These are phyloP conservation scores for Cheilosia scutellata DNA, from an alignment of 2,888 invertebrate species.

Conservation along the genomic window DNA sequence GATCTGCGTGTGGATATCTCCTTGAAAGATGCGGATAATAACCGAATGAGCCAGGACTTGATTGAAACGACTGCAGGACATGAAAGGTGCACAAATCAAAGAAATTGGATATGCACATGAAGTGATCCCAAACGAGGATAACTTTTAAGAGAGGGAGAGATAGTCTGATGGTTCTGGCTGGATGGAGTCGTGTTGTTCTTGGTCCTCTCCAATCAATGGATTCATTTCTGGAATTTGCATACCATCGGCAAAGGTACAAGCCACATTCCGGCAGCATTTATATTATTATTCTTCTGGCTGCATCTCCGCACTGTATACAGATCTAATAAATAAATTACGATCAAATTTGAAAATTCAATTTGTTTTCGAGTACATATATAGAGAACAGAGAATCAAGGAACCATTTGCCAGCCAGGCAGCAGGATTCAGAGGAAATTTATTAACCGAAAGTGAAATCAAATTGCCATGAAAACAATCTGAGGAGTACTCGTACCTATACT, in stretches of 20 bases:
- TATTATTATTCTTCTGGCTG: not conserved
- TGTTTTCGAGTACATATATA: conserved; percentile 57
- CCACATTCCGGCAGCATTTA: conserved; percentile 31
- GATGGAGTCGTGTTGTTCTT: not conserved
- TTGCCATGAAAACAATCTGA: conserved; percentile 25
- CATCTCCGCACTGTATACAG: conserved; percentile 10
- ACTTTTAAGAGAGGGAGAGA: conserved; percentile 21
- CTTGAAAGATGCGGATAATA: conserved; percentile 67
- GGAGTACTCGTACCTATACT: not conserved
- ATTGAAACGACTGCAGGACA: conserved; percentile 77
- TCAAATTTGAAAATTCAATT: conserved; percentile 76
- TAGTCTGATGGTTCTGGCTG: conserved; percentile 7
- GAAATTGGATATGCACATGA: conserved; percentile 77
- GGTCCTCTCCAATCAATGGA: conserved; percentile 64
- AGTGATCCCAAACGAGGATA: conserved; percentile 72
- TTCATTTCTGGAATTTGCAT: conserved; percentile 73
- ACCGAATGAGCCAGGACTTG: conserved; percentile 76
- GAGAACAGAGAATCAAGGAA: not conserved
- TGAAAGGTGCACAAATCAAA: conserved; percentile 77
- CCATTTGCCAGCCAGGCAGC: not conserved
- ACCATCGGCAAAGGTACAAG: conserved; percentile 59
- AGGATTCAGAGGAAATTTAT: conserved; percentile 62
- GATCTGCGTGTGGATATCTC: conserved; percentile 67
- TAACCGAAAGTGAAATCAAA: conserved; percentile 71
- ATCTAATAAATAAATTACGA: conserved; percentile 76